These are phyloP conservation scores for Megaceryle torquata DNA, from an alignment of 2,113 vertebrate genomes.

Conservation along the genomic window DNA sequence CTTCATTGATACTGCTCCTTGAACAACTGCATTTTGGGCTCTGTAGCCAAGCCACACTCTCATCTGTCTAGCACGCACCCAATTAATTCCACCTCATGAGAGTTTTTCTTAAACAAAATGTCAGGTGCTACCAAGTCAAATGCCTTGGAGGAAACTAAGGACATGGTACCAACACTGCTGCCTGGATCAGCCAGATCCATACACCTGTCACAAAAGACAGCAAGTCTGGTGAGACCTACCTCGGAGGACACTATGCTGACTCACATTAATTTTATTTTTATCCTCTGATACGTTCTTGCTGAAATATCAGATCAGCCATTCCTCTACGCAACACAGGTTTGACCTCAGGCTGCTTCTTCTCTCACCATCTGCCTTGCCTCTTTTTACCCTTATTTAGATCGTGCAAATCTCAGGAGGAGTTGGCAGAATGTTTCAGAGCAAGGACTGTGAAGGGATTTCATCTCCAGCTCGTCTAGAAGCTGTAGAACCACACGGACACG, in stretches of 20 bases:
- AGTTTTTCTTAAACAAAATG: not conserved
- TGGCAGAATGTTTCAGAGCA: not conserved
- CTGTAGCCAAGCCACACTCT: rapidly evolving
- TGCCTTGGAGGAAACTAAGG: not conserved
- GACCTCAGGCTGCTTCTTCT: not conserved
- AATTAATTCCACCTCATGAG: not conserved
- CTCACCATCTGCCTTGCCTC: not conserved
- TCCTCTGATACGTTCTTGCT: not conserved
- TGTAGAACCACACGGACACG: rapidly evolving
- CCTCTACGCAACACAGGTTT: not conserved
- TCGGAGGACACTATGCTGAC: not conserved
- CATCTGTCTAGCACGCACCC: not conserved
- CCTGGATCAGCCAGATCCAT: not conserved
- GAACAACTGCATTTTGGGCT: not conserved
- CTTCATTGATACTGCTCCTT: not conserved
- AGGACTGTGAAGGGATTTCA: not conserved
- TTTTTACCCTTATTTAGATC: not conserved
- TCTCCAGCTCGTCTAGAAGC: not conserved
- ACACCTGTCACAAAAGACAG: not conserved
- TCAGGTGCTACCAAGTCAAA: not conserved
- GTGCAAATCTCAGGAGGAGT: not conserved
- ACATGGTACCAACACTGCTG: not conserved
- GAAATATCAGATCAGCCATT: not conserved
- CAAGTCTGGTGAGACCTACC: not conserved
- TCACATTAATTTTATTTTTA: not conserved